Conservation (phyloP, 2,888 invertebrate genomes). For the Tenthredo livida region DNA sequence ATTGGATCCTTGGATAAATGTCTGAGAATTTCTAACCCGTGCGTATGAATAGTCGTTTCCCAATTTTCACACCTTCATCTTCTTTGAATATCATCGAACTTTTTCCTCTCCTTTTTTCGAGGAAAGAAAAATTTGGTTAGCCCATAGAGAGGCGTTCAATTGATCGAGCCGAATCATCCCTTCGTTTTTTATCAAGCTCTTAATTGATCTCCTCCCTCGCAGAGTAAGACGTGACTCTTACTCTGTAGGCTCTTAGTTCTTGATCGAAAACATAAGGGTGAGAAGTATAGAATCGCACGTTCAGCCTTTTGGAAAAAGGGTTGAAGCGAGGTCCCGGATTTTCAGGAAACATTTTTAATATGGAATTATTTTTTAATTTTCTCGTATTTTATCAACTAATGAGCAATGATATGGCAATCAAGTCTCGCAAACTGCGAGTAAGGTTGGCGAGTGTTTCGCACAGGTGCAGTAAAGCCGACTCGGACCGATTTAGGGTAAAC, state of each 20-base stretch:
- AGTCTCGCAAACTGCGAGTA: not conserved
- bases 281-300: not conserved
- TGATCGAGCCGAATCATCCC: slow-evolving; percentile 2
- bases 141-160: not conserved
- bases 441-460: not conserved
- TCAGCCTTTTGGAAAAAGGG: not conserved
- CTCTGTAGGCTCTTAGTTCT: not conserved
- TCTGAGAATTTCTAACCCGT: not conserved
- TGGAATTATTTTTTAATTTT: not conserved
- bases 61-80: not conserved
- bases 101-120: not conserved
- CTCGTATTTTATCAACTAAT: not conserved
- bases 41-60: not conserved
- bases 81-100: not conserved
- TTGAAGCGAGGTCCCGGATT: not conserved
- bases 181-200: not conserved
- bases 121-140: not conserved
- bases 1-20: not conserved
- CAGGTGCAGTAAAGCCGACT: slow-evolving; percentile 14
- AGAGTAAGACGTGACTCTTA: not conserved
- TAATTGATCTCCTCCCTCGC: not conserved
- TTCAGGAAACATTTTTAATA: not conserved
- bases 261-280: not conserved
- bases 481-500: slow-evolving; percentile 35
- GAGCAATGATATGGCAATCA: not conserved